Evolutionary conservation across 2,113 vertebrate species (phyloP).

Genomic region (Eulemur macaco): DNA sequence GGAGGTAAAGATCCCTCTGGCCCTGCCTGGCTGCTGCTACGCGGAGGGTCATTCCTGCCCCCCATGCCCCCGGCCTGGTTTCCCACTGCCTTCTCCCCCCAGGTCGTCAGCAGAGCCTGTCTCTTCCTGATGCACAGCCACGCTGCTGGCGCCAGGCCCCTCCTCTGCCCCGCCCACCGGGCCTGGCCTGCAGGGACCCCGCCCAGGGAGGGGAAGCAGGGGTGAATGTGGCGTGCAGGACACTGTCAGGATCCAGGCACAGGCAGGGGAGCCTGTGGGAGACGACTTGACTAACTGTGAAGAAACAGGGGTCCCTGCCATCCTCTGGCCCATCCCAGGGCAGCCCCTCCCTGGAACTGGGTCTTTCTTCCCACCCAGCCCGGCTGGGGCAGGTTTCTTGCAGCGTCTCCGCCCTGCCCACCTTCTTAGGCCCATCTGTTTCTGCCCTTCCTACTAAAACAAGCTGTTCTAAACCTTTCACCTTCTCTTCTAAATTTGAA

Average conservation of each 20-base stretch:
- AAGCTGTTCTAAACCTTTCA: no score
- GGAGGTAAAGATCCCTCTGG: no score
- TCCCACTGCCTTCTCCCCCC: conserved; percentile 8
- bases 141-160: accelerated
- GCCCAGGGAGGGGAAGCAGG: background rate
- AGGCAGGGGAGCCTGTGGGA: background rate
- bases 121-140: background rate
- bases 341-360: no score
- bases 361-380: no score
- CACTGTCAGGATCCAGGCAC: background rate
- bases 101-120: conserved; percentile 81
- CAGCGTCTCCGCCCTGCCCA: background rate
- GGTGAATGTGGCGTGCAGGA: background rate
- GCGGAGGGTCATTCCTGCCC: conserved; percentile 87
- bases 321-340: no score
- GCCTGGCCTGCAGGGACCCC: background rate
- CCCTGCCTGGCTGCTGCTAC: conserved; percentile 90
- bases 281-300: background rate
- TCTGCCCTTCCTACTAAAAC: background rate
- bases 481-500: background rate
- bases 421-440: background rate
- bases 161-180: background rate
- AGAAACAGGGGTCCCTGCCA: no score
- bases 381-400: no score
- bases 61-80: background rate